Evolutionary conservation across 2,888 invertebrate genomes (phyloP).

Genomic region (Cerceris ruficornis): DNA sequence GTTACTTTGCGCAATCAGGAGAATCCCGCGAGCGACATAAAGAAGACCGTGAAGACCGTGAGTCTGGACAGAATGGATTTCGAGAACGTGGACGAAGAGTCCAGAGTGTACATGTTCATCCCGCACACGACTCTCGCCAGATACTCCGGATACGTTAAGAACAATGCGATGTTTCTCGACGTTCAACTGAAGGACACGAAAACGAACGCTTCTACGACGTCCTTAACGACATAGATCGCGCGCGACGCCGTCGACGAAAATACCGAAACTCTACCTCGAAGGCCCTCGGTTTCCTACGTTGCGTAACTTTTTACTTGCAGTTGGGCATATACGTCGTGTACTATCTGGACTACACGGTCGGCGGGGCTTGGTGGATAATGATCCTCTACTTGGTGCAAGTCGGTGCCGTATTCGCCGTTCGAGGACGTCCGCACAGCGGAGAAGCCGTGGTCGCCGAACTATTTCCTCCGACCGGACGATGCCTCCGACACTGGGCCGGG

Average conservation of each 20-base stretch:
- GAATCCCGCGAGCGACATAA: slow-evolving; percentile 82
- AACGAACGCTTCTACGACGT: slow-evolving; percentile 41
- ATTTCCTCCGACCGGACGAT: slow-evolving; percentile 83
- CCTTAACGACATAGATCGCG: slow-evolving; percentile 23
- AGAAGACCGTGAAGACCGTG: slow-evolving; percentile 72
- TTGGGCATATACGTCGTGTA: slow-evolving; percentile 92
- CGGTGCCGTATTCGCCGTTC: slow-evolving; percentile 92
- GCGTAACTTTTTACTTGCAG: slow-evolving; percentile 79
- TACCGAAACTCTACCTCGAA: too few relatives aligned
- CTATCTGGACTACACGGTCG: slow-evolving; percentile 92
- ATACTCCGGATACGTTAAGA: slow-evolving; percentile 84
- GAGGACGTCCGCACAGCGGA: slow-evolving; percentile 93
- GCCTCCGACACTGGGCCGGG: slow-evolving; percentile 84
- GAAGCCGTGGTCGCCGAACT: slow-evolving; percentile 87
- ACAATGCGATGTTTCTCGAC: slow-evolving; percentile 85
- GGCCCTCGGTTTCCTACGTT: too few relatives aligned
- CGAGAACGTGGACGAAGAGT: slow-evolving; percentile 64
- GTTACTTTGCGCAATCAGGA: slow-evolving; percentile 87
- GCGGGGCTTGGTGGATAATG: slow-evolving; percentile 94
- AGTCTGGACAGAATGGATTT: slow-evolving; percentile 47
- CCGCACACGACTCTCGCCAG: slow-evolving; percentile 86
- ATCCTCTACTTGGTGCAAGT: slow-evolving; percentile 89
- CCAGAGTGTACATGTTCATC: slow-evolving; percentile 84
- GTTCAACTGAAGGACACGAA: slow-evolving; percentile 79
- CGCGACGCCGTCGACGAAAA: too few relatives aligned